phyloP scores from a whole-genome alignment of 92 coral and sea anemone genomes.

The Phenganax stokvisi region DNA sequence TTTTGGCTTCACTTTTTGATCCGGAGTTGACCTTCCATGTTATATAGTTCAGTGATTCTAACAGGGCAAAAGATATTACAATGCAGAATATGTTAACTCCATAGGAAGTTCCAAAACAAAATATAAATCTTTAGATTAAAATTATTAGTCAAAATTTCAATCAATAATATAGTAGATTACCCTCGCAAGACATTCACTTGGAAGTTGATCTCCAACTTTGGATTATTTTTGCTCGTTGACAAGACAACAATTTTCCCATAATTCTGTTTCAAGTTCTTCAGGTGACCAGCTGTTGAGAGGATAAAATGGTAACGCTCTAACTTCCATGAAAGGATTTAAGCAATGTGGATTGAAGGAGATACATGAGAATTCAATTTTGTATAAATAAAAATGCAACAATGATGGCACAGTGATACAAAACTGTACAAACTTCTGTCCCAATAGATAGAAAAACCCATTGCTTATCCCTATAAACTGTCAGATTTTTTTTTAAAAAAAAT shows the following conservation, averaged over 20 bases:
- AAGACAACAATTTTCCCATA: slow-evolving; percentile 68
- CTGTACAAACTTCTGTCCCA: no score
- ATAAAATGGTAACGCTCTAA: background rate
- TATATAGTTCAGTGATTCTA: no score
- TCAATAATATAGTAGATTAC: slow-evolving; percentile 44
- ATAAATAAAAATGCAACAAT: background rate
- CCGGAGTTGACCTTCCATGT: no score
- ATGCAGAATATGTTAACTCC: no score
- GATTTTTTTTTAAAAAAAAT: no score
- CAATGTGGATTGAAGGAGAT: background rate
- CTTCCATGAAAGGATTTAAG: background rate
- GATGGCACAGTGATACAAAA: no score
- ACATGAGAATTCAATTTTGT: background rate
- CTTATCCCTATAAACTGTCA: no score
- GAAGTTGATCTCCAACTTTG: slow-evolving; percentile 72
- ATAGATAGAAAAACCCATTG: no score
- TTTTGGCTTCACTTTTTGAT: no score
- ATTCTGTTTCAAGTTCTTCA: slow-evolving; percentile 71
- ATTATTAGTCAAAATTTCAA: background rate
- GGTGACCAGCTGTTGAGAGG: slow-evolving; percentile 61
- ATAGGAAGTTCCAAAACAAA: no score
- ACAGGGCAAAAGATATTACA: no score
- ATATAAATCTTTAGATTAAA: background rate
- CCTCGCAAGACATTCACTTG: slow-evolving; percentile 92
- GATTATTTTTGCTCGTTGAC: slow-evolving; percentile 74